Percentiles rank a stretch among this genome's conserved stretches.
Conservation (phyloP, 2,113 vertebrate genomes). For the Lophura nycthemera region DNA sequence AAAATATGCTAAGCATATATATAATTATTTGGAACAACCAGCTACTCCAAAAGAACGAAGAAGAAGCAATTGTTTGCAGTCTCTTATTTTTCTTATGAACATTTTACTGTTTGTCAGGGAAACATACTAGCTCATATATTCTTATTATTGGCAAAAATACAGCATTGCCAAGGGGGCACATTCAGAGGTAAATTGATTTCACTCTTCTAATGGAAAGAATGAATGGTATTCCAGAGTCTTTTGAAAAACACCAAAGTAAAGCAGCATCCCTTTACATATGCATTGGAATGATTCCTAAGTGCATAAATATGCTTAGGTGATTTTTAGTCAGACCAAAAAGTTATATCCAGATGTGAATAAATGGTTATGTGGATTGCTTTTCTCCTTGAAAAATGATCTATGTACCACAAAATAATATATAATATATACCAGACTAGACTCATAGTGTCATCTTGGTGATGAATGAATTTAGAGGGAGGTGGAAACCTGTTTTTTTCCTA, state of each 20-base stretch:
- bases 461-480: neutral
- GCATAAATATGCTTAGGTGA: neutral
- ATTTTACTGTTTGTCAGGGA: neutral
- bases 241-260: neutral
- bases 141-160: neutral
- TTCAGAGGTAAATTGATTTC: slow-evolving; percentile 37
- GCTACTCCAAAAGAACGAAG: neutral
- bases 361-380: neutral
- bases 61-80: neutral
- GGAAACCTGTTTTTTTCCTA: neutral
- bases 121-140: neutral
- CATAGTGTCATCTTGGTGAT: neutral
- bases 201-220: slow-evolving; percentile 11
- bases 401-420: slow-evolving; percentile 1
- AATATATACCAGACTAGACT: neutral
- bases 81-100: neutral
- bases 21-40: neutral
- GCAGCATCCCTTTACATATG: neutral
- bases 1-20: too few relatives aligned
- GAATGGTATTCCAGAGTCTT: neutral
- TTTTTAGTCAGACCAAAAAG: slow-evolving; percentile 13
- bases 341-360: slow-evolving; percentile 21
- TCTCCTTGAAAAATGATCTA: slow-evolving; percentile 15
- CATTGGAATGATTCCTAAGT: neutral
- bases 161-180: neutral